phyloP scores from a whole-genome alignment of 2,797 vertebrate genomes.

The Sebastes vulpes region DNA sequence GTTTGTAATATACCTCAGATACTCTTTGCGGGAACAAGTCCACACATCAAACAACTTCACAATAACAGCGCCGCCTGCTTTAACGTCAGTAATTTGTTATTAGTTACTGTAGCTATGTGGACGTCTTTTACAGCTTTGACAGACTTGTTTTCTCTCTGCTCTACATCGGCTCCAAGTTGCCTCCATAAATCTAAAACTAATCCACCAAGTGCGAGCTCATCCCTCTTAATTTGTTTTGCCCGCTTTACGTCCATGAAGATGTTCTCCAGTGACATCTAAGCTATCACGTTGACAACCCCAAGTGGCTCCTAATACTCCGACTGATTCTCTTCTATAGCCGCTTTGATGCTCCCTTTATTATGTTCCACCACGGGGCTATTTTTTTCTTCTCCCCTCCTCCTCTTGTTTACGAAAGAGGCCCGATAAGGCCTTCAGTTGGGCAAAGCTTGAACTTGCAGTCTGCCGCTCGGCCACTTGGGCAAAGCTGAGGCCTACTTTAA shows the following conservation, averaged over 20 bases:
- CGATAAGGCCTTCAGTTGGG: constrained; percentile 44
- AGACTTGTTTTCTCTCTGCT: constrained; percentile 47
- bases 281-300: constrained; percentile 80
- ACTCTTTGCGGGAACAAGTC: not conserved
- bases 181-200: constrained; percentile 79
- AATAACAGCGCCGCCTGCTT: not conserved
- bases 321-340: constrained; percentile 64
- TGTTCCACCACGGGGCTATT: constrained; percentile 56
- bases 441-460: constrained; percentile 65
- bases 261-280: constrained; percentile 82
- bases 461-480: constrained; percentile 67
- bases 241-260: constrained; percentile 71
- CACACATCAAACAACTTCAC: not conserved
- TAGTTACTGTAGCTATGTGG: not conserved
- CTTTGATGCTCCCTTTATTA: constrained; percentile 72
- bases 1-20: constrained; percentile 58
- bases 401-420: constrained; percentile 65
- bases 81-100: not conserved
- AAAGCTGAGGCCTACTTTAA: constrained; percentile 73
- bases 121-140: constrained; percentile 40
- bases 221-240: constrained; percentile 82
- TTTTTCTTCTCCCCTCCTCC: constrained; percentile 26
- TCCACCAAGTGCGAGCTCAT: constrained; percentile 80
- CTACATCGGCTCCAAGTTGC: constrained; percentile 40
- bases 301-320: constrained; percentile 79